phyloP scores from a whole-genome alignment of 2,113 vertebrate genomes.

The Regulus satrapa region DNA sequence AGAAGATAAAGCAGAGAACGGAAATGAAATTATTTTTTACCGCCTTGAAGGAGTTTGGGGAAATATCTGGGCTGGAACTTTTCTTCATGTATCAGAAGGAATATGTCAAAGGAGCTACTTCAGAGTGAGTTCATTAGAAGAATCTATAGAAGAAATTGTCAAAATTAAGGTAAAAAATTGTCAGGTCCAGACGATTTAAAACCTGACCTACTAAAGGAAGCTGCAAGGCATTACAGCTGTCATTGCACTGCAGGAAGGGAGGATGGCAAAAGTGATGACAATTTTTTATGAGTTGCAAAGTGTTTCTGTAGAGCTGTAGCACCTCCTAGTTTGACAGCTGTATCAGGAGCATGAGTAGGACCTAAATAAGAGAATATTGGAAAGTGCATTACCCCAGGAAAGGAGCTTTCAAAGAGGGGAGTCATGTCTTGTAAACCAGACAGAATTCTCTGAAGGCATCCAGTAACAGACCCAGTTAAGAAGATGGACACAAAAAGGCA shows the following conservation, averaged over 20 bases:
- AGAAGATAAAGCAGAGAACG: conserved; percentile 21
- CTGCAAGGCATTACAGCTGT: neutral
- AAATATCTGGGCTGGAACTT: neutral
- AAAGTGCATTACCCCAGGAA: neutral
- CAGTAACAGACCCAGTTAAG: neutral
- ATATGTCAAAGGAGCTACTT: neutral
- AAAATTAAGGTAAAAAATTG: conserved; percentile 21
- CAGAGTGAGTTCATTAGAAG: neutral
- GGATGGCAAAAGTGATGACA: neutral
- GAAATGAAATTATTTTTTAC: neutral
- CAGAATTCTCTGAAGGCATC: neutral
- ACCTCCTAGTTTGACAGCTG: neutral
- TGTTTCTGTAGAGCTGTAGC: neutral
- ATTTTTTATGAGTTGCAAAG: neutral
- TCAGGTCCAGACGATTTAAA: neutral
- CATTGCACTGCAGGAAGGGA: neutral
- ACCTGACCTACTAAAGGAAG: conserved; percentile 8
- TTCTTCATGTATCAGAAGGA: neutral
- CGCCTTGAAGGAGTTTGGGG: conserved; percentile 15
- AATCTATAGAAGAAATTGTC: neutral
- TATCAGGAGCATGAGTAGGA: neutral
- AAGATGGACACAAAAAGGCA: neutral
- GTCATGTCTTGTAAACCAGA: neutral
- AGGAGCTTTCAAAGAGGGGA: neutral
- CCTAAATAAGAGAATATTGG: neutral